Percentiles rank a stretch among this genome's conserved stretches.
These are phyloP conservation scores for Ammospiza maritima DNA, from an alignment of 2,797 vertebrate species.

Conservation along the genomic window DNA sequence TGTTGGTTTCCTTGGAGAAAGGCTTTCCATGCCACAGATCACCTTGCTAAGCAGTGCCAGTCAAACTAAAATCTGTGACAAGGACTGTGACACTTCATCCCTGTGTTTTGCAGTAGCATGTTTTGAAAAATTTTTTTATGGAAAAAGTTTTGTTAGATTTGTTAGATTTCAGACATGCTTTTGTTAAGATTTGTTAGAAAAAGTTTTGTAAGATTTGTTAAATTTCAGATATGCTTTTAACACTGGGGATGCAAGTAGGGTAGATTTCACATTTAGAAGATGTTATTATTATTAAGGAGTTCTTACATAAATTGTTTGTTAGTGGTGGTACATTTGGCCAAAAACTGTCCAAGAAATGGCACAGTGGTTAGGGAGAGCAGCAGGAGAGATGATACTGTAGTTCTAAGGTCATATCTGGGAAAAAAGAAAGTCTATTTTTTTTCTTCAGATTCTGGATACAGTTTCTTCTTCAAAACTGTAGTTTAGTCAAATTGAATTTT, in stretches of 20 bases:
- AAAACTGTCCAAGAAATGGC: background rate
- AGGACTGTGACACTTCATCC: background rate
- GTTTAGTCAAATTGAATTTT: background rate
- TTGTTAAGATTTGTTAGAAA: background rate
- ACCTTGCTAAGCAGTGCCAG: background rate
- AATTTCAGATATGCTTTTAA: background rate
- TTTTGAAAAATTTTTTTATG: background rate
- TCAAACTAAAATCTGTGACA: background rate
- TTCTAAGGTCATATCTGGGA: background rate
- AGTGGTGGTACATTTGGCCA: background rate
- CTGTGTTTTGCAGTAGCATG: rapidly evolving
- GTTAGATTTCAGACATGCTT: background rate
- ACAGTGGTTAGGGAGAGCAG: background rate
- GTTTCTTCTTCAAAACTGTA: background rate
- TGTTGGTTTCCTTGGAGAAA: background rate
- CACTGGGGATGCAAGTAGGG: background rate
- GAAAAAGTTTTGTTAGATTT: background rate
- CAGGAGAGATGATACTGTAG: background rate
- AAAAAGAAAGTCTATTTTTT: background rate
- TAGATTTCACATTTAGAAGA: background rate
- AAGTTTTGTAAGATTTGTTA: background rate
- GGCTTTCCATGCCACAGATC: background rate
- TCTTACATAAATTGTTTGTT: background rate
- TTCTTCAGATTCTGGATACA: background rate
- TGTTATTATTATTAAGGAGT: background rate